Evolutionary conservation across 2,113 vertebrate genomes (phyloP).

Genomic region (Aix galericulata): DNA sequence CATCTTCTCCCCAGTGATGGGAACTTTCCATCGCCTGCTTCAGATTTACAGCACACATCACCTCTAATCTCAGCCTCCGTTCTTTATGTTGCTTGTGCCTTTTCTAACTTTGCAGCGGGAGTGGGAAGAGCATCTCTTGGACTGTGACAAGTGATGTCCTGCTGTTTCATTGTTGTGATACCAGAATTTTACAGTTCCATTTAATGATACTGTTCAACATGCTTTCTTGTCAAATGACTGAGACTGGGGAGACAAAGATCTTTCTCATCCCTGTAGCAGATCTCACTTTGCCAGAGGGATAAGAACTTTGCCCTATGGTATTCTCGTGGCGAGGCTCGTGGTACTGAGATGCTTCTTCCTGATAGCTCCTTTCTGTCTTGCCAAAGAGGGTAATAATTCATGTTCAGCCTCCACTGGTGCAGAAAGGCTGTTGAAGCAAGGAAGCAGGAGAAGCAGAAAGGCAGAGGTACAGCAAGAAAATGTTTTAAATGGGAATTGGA

Average conservation of each 20-base stretch:
- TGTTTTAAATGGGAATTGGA: fast-evolving
- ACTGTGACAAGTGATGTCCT: not conserved
- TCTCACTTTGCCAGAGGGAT: not conserved
- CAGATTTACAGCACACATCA: not conserved
- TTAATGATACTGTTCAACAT: not conserved
- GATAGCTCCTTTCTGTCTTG: not conserved
- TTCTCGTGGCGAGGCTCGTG: not conserved
- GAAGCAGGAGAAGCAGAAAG: not conserved
- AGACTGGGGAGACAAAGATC: not conserved
- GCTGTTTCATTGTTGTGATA: not conserved
- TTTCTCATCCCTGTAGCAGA: not conserved
- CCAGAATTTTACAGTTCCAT: not conserved
- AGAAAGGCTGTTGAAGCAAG: not conserved
- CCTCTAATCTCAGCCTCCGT: not conserved
- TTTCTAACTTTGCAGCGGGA: not conserved
- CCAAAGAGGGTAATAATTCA: not conserved
- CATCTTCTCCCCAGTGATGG: not conserved
- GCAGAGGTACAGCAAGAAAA: not conserved
- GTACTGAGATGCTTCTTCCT: not conserved
- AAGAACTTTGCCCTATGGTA: not conserved
- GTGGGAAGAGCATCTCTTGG: not conserved
- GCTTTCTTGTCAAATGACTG: not conserved
- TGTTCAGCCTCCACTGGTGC: not conserved
- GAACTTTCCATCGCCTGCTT: not conserved
- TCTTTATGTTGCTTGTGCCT: not conserved